Base-by-base conservation (phyloP, 2,888 invertebrate genomes). In the Azorinus chamasolen region DNA sequence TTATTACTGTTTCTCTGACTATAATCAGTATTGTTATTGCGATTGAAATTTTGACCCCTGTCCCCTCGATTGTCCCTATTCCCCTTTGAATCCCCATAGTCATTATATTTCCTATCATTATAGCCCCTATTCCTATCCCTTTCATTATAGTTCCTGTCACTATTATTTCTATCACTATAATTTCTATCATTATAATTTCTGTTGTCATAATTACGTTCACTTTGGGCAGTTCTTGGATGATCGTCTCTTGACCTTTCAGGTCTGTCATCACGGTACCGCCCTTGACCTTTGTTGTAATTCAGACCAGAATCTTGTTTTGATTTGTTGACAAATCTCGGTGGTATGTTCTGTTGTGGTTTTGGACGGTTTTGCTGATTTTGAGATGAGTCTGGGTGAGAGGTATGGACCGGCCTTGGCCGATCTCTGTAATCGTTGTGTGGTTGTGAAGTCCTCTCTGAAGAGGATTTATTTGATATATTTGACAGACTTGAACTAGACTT, bases 311-410 rank as follows among this genome's bases (percentile, higher is more conserved):
- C 78, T n/a, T 66, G 62, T 55, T 72, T 78, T 24, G 78, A 61
- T 61, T 78, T 77, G 46, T 81, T 81, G 25, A 68, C 81, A 57
- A 78, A 82, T 59, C 84, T 66, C 27, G 84, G 79, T 61, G 84
- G 84, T 48, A 74, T 66, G 55, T 70, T 68, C 50, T 79, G 79
- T 63, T 55, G 61, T 48, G 64, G 65, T 73, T 75, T 75, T 20
- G 72, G 65, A 64, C 80, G 75, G 57, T 64, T 69, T 46, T 68
- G 65, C 45, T 73, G 70, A 46, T 70, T 63, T 2, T 68, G 57
- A 6, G 66, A 45, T 50, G 50, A 39, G 25, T 20, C 14, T 32
- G 4, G 32, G 32, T 32, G 10, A 4, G 32, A 32, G 32, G 32
- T 32, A 32, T 32, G 32, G 10, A 10, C 4, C 10, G 32, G 10